Conservation (phyloP, 2,797 vertebrate genomes). For the Schizothorax lantsangensis region DNA sequence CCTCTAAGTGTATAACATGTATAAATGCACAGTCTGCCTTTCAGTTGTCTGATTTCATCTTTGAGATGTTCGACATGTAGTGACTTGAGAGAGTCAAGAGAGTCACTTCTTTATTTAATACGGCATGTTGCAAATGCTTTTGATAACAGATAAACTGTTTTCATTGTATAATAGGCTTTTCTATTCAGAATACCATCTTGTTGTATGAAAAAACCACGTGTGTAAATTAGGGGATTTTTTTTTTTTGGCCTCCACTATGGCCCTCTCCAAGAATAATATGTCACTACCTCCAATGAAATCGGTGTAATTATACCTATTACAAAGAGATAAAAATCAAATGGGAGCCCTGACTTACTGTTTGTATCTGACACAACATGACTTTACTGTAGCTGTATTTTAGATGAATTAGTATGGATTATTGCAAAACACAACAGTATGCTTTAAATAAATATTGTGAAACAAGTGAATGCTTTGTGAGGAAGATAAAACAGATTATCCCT, state of each 20-base stretch:
- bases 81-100: slow-evolving; percentile 8
- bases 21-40: not conserved
- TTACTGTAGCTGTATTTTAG: slow-evolving; percentile 14
- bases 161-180: slow-evolving; percentile 43
- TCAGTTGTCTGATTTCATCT: slow-evolving; percentile 6
- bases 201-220: slow-evolving; percentile 35
- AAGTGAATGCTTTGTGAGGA: not conserved
- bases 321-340: slow-evolving; percentile 60
- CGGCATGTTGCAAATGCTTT: slow-evolving; percentile 18
- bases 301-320: slow-evolving; percentile 56
- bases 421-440: slow-evolving; percentile 8
- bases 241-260: slow-evolving; percentile 46
- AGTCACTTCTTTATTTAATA: slow-evolving; percentile 15
- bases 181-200: slow-evolving; percentile 49
- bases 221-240: slow-evolving; percentile 39
- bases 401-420: slow-evolving; percentile 52
- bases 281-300: slow-evolving; percentile 44
- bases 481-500: not conserved
- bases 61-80: slow-evolving; percentile 5
- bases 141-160: slow-evolving; percentile 27
- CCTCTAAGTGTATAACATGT: not conserved
- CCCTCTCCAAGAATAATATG: slow-evolving; percentile 66
- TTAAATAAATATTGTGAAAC: slow-evolving; percentile 3
- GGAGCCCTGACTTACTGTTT: slow-evolving; percentile 42
- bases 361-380: slow-evolving; percentile 54